phyloP scores from a whole-genome alignment of 2,888 invertebrate genomes.

The Catocala fraxini region DNA sequence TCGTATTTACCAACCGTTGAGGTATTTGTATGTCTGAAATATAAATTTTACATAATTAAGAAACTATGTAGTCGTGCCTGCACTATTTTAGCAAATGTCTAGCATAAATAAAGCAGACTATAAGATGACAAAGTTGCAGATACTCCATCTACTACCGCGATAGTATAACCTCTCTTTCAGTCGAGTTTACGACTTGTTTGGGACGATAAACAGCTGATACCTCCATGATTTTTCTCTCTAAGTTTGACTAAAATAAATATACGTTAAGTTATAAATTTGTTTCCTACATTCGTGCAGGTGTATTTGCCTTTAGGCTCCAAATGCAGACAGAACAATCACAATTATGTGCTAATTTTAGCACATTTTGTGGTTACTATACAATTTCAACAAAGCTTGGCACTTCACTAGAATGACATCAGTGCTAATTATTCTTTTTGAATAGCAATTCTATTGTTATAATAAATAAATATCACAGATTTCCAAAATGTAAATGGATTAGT shows the following conservation, averaged over 20 bases:
- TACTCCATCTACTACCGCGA: neutral
- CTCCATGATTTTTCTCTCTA: neutral
- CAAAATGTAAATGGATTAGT: conserved; percentile 34
- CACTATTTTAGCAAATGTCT: neutral
- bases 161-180: conserved; percentile 1
- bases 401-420: conserved; percentile 30
- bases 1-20: neutral
- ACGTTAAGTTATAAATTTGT: no score
- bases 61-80: no score
- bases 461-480: conserved; percentile 19
- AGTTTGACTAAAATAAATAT: neutral
- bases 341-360: conserved; percentile 24
- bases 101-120: neutral
- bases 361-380: conserved; percentile 6
- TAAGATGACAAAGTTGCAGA: conserved; percentile 7
- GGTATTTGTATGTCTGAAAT: no score
- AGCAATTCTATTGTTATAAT: conserved; percentile 26
- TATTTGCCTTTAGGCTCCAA: conserved; percentile 4
- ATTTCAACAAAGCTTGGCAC: conserved; percentile 20
- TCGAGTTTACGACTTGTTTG: conserved; percentile 2
- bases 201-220: conserved; percentile 4
- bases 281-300: neutral
- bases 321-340: conserved; percentile 5
- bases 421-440: conserved; percentile 22
- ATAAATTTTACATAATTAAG: no score